phyloP scores from a whole-genome alignment of 2,797 vertebrate genomes.

The Cichlasoma orientale region DNA sequence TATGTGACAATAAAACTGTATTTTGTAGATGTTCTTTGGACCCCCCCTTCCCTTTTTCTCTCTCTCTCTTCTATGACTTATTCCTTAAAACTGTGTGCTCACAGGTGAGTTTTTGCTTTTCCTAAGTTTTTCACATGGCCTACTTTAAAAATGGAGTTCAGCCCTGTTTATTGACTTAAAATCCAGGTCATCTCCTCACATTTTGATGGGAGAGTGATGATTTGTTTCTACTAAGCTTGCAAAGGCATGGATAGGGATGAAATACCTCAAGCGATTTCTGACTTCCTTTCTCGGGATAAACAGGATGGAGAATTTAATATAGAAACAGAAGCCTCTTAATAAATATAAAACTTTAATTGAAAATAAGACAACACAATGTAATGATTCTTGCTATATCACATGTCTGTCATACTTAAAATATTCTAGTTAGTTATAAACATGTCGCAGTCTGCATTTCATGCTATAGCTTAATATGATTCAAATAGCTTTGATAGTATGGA shows the following conservation, averaged over 20 bases:
- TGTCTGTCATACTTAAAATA: background rate
- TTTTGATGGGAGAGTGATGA: conserved; percentile 19
- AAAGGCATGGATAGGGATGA: background rate
- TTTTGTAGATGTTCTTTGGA: background rate
- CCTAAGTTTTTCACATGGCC: conserved; percentile 7
- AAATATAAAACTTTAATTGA: background rate
- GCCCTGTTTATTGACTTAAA: conserved; percentile 34
- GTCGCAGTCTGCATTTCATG: background rate
- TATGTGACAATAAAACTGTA: background rate
- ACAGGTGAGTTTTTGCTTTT: background rate
- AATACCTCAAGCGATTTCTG: background rate
- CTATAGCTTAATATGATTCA: background rate
- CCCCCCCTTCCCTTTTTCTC: too few species aligned
- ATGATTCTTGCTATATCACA: background rate
- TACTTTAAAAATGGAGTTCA: conserved; percentile 26
- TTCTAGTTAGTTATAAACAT: background rate
- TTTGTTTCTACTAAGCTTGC: conserved; percentile 19
- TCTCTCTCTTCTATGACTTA: too few species aligned
- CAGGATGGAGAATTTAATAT: background rate
- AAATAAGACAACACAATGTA: background rate
- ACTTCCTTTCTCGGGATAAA: background rate
- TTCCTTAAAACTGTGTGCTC: background rate
- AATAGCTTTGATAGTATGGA: background rate
- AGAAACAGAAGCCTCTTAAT: background rate
- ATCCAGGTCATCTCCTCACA: conserved; percentile 31